Percentiles rank a stretch among this genome's conserved stretches.
These are phyloP conservation scores for Solea solea DNA, from an alignment of 2,113 vertebrate genomes.

Conservation along the genomic window DNA sequence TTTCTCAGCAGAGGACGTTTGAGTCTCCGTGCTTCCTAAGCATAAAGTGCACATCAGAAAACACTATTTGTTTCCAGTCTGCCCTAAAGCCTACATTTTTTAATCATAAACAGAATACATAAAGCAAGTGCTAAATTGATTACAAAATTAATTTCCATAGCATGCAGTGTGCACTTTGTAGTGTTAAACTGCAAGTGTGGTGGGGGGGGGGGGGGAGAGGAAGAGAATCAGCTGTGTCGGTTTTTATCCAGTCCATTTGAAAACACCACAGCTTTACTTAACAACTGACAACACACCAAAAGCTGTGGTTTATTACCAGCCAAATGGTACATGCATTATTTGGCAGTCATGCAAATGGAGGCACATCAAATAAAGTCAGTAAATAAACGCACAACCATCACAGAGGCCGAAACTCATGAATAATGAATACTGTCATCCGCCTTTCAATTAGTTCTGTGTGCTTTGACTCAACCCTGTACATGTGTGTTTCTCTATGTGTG, in stretches of 20 bases:
- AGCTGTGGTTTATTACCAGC: conserved; percentile 24
- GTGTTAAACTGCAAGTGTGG: background rate
- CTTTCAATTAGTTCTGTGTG: conserved; percentile 69
- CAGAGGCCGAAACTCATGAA: conserved; percentile 58
- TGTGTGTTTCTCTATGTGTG: conserved; percentile 10
- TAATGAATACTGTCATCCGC: conserved; percentile 66
- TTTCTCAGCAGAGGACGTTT: conserved; percentile 20
- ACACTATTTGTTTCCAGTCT: conserved; percentile 20
- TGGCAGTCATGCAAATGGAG: conserved; percentile 47
- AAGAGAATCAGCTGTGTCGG: background rate
- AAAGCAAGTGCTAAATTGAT: conserved; percentile 43
- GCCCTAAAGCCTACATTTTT: conserved; percentile 21
- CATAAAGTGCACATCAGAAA: conserved; percentile 19
- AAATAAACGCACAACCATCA: conserved; percentile 46
- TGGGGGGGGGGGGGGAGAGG: background rate
- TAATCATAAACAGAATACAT: conserved; percentile 30
- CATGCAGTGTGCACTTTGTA: conserved; percentile 6
- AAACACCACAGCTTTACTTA: background rate
- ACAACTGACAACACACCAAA: conserved; percentile 5
- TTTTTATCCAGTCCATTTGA: background rate
- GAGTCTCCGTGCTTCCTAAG: background rate
- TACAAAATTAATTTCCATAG: background rate
- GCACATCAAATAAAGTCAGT: conserved; percentile 51
- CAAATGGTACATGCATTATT: conserved; percentile 27
- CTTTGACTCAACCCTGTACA: conserved; percentile 54